Conservation (phyloP, 2,113 vertebrate genomes). For the Poecilia latipinna region DNA sequence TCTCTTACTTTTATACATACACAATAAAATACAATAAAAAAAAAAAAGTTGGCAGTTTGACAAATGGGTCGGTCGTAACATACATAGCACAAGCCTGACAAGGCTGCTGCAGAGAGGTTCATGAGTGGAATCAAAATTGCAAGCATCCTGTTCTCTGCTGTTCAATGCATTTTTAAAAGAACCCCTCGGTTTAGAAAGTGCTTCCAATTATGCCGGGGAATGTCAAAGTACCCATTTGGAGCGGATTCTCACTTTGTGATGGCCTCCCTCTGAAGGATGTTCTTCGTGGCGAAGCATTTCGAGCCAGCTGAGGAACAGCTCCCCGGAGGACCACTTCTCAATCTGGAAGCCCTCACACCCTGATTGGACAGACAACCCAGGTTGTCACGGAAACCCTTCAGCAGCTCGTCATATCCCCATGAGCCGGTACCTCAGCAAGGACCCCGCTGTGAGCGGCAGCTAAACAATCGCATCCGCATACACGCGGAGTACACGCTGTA, state of each 20-base stretch:
- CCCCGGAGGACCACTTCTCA: slow-evolving; percentile 79
- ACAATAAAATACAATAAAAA: slow-evolving; percentile 61
- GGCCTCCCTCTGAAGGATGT: slow-evolving; percentile 66
- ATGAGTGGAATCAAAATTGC: slow-evolving; percentile 74
- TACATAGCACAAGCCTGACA: slow-evolving; percentile 63
- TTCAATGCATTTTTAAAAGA: slow-evolving; percentile 76
- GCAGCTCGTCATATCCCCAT: slow-evolving; percentile 60
- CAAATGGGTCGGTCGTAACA: slow-evolving; percentile 70
- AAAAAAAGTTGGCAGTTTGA: slow-evolving; percentile 69
- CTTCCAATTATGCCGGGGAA: slow-evolving; percentile 74
- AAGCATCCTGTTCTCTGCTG: slow-evolving; percentile 62
- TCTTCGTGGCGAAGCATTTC: slow-evolving; percentile 66
- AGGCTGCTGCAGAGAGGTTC: slow-evolving; percentile 66
- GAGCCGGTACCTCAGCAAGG: slow-evolving; percentile 58
- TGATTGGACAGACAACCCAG: slow-evolving; percentile 67
- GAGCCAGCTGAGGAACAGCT: slow-evolving; percentile 68
- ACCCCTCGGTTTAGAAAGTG: slow-evolving; percentile 72
- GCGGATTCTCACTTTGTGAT: slow-evolving; percentile 73
- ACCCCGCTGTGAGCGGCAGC: slow-evolving; percentile 48
- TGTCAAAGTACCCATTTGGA: slow-evolving; percentile 75
- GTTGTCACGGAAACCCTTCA: slow-evolving; percentile 79
- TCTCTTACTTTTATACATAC: slow-evolving; percentile 59
- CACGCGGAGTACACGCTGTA: not conserved
- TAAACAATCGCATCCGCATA: slow-evolving; percentile 54
- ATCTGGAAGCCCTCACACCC: slow-evolving; percentile 62